Conservation (phyloP, 2,113 vertebrate species). For the Albula glossodonta region DNA sequence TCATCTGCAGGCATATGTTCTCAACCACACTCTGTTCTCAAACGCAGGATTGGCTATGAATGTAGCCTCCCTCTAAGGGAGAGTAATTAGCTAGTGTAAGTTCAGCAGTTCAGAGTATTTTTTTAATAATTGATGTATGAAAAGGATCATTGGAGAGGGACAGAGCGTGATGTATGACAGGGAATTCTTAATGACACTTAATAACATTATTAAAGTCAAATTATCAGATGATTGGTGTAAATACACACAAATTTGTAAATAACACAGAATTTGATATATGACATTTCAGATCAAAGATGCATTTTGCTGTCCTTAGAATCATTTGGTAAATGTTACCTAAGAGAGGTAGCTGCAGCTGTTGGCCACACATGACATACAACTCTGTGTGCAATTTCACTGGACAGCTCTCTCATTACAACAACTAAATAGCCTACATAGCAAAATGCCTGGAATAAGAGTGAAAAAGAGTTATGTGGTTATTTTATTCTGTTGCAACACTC, state of each 20-base stretch:
- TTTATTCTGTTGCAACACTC: background rate
- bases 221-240: slow-evolving; percentile 29
- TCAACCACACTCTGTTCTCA: background rate
- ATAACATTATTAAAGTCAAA: slow-evolving; percentile 45
- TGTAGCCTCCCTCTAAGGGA: background rate
- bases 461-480: background rate
- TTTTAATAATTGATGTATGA: slow-evolving; percentile 28
- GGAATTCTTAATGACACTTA: slow-evolving; percentile 43
- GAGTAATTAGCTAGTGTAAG: background rate
- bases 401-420: background rate
- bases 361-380: slow-evolving; percentile 29
- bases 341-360: slow-evolving; percentile 19
- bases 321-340: slow-evolving; percentile 40
- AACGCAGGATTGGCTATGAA: background rate
- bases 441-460: background rate
- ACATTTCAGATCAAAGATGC: slow-evolving; percentile 44
- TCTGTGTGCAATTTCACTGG: background rate
- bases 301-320: slow-evolving; percentile 44
- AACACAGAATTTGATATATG: slow-evolving; percentile 36
- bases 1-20: background rate
- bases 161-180: slow-evolving; percentile 32
- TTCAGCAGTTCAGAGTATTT: background rate
- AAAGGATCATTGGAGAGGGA: slow-evolving; percentile 6
- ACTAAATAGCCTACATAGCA: slow-evolving; percentile 3
- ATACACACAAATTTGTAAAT: slow-evolving; percentile 36